A percentile compares a stretch with the other conserved stretches of the same genome.
Evolutionary conservation across 2,113 vertebrate species (phyloP).

Genomic region (Sturnus vulgaris): DNA sequence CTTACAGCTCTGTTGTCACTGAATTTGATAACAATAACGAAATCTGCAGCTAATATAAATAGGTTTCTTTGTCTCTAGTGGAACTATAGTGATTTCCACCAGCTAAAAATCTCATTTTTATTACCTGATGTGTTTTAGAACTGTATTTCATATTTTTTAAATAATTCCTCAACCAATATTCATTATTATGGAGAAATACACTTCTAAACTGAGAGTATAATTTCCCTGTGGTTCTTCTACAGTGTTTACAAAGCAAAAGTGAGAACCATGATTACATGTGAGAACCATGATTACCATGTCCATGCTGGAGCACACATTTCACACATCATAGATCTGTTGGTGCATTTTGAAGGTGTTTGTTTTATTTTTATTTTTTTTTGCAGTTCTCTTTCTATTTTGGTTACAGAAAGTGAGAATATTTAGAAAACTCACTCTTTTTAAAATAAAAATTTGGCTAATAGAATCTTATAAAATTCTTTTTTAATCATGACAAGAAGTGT

Average conservation of each 20-base stretch:
- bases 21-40: neutral
- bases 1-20: neutral
- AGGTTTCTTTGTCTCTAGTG: neutral
- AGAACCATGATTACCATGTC: neutral
- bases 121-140: neutral
- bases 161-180: neutral
- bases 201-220: fast-evolving
- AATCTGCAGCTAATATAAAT: neutral
- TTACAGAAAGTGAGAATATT: neutral
- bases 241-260: neutral
- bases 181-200: neutral
- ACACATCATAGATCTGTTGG: neutral
- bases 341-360: neutral
- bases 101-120: neutral
- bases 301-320: neutral
- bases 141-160: neutral
- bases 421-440: neutral
- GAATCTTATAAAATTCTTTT: neutral
- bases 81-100: neutral
- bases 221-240: neutral
- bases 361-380: neutral
- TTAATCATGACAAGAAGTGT: fast-evolving
- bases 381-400: neutral
- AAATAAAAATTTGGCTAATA: neutral
- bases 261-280: neutral